Percentiles rank a stretch among this genome's conserved stretches.
phyloP scores from a whole-genome alignment of 2,797 vertebrate species.

The Poecilia velifera region DNA sequence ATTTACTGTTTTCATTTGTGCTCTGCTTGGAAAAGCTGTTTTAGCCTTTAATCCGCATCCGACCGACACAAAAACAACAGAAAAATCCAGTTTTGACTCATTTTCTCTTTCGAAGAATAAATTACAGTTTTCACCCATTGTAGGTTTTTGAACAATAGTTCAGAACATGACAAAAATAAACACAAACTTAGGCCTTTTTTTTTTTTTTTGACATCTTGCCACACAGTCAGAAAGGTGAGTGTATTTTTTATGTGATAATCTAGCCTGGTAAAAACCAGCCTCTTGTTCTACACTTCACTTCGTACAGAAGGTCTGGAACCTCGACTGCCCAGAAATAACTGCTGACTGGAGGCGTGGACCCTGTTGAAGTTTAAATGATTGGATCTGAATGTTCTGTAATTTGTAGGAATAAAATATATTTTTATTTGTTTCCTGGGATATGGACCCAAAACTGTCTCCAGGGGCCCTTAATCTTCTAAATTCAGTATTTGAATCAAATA shows the following conservation, averaged over 20 bases:
- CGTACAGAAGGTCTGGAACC: no score
- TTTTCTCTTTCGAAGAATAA: neutral
- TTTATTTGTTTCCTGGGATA: neutral
- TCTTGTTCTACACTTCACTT: no score
- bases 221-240: neutral
- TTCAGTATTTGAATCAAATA: neutral
- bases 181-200: neutral
- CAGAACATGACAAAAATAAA: neutral
- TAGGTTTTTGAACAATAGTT: neutral
- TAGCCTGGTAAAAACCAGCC: no score
- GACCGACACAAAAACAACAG: neutral
- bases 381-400: no score
- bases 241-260: neutral
- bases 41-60: neutral
- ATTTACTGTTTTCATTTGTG: neutral
- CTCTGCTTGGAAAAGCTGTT: neutral
- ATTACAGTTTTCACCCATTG: neutral
- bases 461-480: no score
- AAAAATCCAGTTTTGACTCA: neutral
- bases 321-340: no score
- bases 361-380: no score
- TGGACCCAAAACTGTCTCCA: no score
- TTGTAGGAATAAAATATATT: neutral
- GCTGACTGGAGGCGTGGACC: no score
- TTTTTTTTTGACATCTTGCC: neutral